Evolutionary conservation across 2,113 vertebrate species (phyloP).

Genomic region (Pteronura brasiliensis): DNA sequence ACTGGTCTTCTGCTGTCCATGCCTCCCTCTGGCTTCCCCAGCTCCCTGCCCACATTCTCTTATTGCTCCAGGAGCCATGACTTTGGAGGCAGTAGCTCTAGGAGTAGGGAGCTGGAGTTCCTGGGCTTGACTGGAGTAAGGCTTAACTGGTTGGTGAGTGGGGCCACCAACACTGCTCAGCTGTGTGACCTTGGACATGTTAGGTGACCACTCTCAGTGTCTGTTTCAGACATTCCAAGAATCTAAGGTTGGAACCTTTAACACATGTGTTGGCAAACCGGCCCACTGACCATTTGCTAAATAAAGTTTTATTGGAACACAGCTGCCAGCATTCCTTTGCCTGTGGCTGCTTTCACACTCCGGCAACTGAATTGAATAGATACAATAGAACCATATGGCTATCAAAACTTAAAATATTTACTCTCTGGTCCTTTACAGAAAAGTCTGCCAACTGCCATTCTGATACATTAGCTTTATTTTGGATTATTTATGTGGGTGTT

Average conservation of each 20-base stretch:
- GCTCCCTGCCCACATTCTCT: not conserved
- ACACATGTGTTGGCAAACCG: not conserved
- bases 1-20: not conserved
- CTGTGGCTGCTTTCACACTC: not conserved
- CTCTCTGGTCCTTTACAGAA: not conserved
- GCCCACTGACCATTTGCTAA: not conserved
- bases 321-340: not conserved
- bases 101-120: not conserved
- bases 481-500: not conserved
- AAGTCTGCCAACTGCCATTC: not conserved
- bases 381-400: not conserved
- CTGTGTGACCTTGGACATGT: not conserved
- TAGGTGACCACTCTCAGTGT: not conserved
- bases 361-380: not conserved
- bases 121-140: not conserved
- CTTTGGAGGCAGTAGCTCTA: not conserved
- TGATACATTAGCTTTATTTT: not conserved
- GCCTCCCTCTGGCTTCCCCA: not conserved
- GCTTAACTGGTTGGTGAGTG: not conserved
- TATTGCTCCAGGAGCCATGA: not conserved
- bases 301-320: constrained; percentile 59
- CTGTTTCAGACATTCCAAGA: constrained; percentile 12
- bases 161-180: not conserved
- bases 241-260: not conserved
- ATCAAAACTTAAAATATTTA: not conserved